Evolutionary conservation across 1,140 invertebrate genomes (phyloP).

Genomic region (Cotesia glomerata): DNA sequence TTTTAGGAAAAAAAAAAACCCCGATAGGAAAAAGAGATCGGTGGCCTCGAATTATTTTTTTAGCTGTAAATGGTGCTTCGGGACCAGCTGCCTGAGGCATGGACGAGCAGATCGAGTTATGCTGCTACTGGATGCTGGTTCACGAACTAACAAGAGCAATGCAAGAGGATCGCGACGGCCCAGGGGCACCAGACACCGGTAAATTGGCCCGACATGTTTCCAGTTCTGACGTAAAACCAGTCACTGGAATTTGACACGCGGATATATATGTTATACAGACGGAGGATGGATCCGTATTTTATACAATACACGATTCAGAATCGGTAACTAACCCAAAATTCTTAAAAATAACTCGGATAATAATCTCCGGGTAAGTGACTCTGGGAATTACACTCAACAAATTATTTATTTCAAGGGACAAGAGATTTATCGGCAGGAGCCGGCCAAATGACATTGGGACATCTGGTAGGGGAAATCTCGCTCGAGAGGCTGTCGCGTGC

Average conservation of each 20-base stretch:
- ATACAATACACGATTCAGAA: too few species aligned
- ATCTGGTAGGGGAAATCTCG: too few species aligned
- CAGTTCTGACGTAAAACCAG: conserved; percentile 49
- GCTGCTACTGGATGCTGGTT: not conserved
- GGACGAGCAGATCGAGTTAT: not conserved
- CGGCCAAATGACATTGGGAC: too few species aligned
- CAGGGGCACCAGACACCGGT: conserved; percentile 49
- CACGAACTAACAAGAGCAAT: conserved; percentile 2
- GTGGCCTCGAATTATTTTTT: not conserved
- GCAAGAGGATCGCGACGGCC: conserved; percentile 13
- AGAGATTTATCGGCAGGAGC: too few species aligned
- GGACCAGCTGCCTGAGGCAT: not conserved
- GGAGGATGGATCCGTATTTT: too few species aligned
- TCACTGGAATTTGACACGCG: conserved; percentile 42
- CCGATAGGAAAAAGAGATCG: not conserved
- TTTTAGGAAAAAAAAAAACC: not conserved
- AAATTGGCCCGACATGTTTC: conserved; percentile 51
- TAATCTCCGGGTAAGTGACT: too few species aligned
- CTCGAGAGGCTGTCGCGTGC: too few species aligned
- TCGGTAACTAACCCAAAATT: too few species aligned
- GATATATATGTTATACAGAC: not conserved
- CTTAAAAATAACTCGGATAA: too few species aligned
- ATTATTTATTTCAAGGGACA: too few species aligned
- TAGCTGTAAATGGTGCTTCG: not conserved
- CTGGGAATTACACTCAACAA: too few species aligned